Conservation (phyloP, 1,140 invertebrate species). For the Limonius californicus region DNA sequence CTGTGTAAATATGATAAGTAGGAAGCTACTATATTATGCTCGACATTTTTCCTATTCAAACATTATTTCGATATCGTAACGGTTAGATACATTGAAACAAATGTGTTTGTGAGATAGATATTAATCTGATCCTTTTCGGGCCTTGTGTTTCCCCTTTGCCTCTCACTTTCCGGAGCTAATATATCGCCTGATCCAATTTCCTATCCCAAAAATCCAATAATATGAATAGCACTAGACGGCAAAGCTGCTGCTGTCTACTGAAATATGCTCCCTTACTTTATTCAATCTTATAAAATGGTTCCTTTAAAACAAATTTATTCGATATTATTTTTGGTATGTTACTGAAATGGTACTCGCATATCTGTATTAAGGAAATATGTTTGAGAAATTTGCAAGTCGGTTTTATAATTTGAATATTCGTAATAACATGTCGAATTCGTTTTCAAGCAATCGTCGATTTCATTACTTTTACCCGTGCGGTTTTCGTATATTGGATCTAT, state of each 20-base stretch:
- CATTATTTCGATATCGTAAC: no score
- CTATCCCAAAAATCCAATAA: slow-evolving; percentile 19
- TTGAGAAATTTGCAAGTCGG: no score
- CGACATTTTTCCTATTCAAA: no score
- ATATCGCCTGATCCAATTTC: slow-evolving; percentile 18
- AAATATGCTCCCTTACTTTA: slow-evolving; percentile 8
- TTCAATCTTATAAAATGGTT: slow-evolving; percentile 12
- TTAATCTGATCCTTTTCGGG: slow-evolving; percentile 25
- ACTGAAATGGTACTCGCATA: not conserved
- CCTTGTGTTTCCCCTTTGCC: slow-evolving; percentile 4
- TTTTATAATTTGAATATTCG: no score
- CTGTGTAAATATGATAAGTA: no score
- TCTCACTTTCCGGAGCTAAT: slow-evolving; percentile 17
- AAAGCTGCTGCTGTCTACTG: slow-evolving; percentile 15
- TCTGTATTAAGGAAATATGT: no score
- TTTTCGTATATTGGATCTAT: no score
- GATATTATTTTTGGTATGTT: slow-evolving; percentile 6
- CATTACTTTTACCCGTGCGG: no score
- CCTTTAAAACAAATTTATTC: slow-evolving; percentile 11
- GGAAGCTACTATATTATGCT: no score
- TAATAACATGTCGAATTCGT: no score
- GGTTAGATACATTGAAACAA: slow-evolving; percentile 26
- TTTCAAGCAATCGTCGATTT: no score
- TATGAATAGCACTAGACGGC: slow-evolving; percentile 14
- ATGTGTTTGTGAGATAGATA: slow-evolving; percentile 28